Percentiles rank a stretch among this genome's conserved stretches.
Evolutionary conservation across 2,797 vertebrate genomes (phyloP).

Genomic region (Acropternis orthonyx): DNA sequence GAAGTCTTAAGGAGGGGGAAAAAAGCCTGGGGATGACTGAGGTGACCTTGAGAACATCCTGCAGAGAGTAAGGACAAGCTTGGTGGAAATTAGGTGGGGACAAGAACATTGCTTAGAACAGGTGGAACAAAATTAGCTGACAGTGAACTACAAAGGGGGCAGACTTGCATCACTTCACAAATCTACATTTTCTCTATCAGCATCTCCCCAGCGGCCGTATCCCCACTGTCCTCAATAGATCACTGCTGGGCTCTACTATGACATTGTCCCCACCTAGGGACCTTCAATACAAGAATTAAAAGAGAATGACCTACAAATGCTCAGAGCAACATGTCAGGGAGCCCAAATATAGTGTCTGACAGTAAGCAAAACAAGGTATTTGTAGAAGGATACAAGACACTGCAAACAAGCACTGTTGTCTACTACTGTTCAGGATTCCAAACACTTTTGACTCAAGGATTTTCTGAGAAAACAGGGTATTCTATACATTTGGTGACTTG

Average conservation of each 20-base stretch:
- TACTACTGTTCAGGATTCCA: not conserved
- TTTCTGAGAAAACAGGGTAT: not conserved
- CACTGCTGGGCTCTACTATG: not conserved
- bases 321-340: not conserved
- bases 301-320: not conserved
- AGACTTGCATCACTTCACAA: not conserved
- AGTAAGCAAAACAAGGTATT: not conserved
- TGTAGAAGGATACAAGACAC: not conserved
- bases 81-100: not conserved
- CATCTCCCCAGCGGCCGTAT: not conserved
- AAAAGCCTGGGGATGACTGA: not conserved
- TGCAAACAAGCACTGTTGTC: not conserved
- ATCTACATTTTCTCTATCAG: not conserved
- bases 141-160: not conserved
- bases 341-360: not conserved
- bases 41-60: rapidly evolving
- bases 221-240: not conserved
- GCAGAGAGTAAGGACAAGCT: not conserved
- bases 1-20: not conserved
- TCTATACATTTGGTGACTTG: not conserved
- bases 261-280: not conserved
- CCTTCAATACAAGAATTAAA: not conserved
- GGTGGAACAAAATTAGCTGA: not conserved
- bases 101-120: not conserved
- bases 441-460: not conserved